Evolutionary conservation across 2,797 vertebrate genomes (phyloP), one percentile per base, ranked within the genome.

Genomic region (Etheostoma nigrum): DNA sequence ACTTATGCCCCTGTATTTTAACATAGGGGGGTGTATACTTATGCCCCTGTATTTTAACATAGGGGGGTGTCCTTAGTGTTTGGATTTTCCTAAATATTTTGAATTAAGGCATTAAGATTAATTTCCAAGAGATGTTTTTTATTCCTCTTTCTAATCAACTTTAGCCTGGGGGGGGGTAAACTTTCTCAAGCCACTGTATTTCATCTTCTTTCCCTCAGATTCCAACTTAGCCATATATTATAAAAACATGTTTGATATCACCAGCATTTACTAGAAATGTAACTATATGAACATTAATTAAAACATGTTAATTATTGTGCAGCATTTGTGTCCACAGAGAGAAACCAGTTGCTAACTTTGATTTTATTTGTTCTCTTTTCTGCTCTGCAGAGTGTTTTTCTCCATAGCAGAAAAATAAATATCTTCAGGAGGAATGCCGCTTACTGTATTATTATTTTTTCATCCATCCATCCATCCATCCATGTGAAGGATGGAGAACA

Each of bases 301-400:
- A 23, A 25, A 66, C 6, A 36, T 66, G 53, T 30, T 1, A 25
- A 40, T 53, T 47, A 8, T 18, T 5, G 4, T 19, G 33, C n/a
- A 27, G n/a, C 25, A 6, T 52, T 19, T 21, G 10, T 36, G 49
- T 68, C n/a, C 47, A 60, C 2, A 13, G 6, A 58, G 3, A 71
- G 51, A 61, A 69, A 66, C 0, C 27, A 51, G 40, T 33, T 27
- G 13, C 42, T 63, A n/a, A 69, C 55, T 51, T 14, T 2, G 12
- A 4, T 67, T 68, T 75, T n/a, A 42, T 52, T 45, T 76, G 5
- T 45, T 52, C 60, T 64, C 21, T 72, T 45, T 36, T 72, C 58
- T 70, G 1, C 48, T 64, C 61, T 64, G 12, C 81, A 92, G 91
- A 92, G 52, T 91, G 84, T 76, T 91, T 92, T 59, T 69, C 85